Base-by-base conservation (phyloP, 2,113 vertebrate species). In the Jacana jacana region DNA sequence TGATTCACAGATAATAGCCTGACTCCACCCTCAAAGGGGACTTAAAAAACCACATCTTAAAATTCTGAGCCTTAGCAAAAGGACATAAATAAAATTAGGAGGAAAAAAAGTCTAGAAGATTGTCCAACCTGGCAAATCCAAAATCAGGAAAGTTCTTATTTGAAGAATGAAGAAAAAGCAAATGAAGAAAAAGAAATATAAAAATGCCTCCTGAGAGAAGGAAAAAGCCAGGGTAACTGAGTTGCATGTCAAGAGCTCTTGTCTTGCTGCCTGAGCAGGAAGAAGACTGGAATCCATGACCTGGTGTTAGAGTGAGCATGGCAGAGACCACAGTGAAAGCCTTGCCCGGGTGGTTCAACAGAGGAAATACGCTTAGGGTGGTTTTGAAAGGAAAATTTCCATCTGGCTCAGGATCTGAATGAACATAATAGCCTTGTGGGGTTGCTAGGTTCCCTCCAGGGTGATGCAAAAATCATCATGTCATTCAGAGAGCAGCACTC, bases 381-480 rank as follows among this genome's bases (percentile, higher is more conserved):
- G 66, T 24, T 91, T 55, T 91, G 80, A 54, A 93, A 86, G 90
- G 81, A 86, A 94, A 73, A 83, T 85, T 90, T 95, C 91, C 76
- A 57, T 91, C 85, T 94, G 91, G 85, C 88, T 93, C 1, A 0
- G 80, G 85, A 77, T 83, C 25, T 88, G 85, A 90, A 86, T 0
- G 33, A 88, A 28, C 82, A 93, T 68, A 91, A 48, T 27, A 60
- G 72, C 68, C 48, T 27, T 73, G 76, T 6, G 35, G 81, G n/a
- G 76, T 95, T 97, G 91, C 93, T 94, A 81, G 75, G 91, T 68
- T 94, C 68, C 76, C 93, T 93, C 60, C 48, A 46, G 85, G 79
- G 86, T 63, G 48, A 28, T 7, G 65, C 27, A 58, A 65, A 88
- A 86, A 83, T 31, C 49, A 20, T 18, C 0, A 2, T 44, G 70